Evolutionary conservation across 2,797 vertebrate genomes (phyloP).

Genomic region (Anabacerthia variegaticeps): DNA sequence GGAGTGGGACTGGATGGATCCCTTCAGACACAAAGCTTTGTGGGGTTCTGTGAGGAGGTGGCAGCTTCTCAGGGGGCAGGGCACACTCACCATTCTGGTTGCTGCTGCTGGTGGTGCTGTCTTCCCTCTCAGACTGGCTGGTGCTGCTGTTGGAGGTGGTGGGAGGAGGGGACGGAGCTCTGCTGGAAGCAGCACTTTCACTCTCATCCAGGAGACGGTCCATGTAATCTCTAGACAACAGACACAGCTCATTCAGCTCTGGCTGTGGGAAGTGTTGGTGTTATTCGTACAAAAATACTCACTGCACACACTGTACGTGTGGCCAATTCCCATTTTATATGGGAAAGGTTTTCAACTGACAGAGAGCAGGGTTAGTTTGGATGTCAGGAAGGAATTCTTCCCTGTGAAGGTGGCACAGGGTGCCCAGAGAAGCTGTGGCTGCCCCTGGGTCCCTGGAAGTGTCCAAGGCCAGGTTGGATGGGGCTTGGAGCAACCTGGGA

Average conservation of each 20-base stretch:
- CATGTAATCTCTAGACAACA: constrained; percentile 88
- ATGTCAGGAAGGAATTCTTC: not conserved
- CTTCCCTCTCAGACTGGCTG: constrained; percentile 90
- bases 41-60: not conserved
- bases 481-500: not conserved
- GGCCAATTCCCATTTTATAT: accelerated
- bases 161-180: constrained; percentile 88
- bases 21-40: not conserved
- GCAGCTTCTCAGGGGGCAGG: not conserved
- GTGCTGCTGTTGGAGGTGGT: constrained; percentile 89
- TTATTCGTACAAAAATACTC: not conserved
- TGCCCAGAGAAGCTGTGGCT: not conserved
- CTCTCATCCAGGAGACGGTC: constrained; percentile 93
- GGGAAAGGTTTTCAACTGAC: accelerated
- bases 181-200: constrained; percentile 89
- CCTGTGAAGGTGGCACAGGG: not conserved
- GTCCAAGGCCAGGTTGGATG: not conserved
- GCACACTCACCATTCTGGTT: constrained; percentile 84
- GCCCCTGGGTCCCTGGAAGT: not conserved
- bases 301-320: not conserved
- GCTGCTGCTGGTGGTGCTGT: constrained; percentile 75
- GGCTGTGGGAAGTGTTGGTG: not conserved
- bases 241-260: not conserved
- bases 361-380: too few species aligned
- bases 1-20: not conserved